phyloP scores from a whole-genome alignment of 2,113 vertebrate genomes.

The Platysteira castanea region DNA sequence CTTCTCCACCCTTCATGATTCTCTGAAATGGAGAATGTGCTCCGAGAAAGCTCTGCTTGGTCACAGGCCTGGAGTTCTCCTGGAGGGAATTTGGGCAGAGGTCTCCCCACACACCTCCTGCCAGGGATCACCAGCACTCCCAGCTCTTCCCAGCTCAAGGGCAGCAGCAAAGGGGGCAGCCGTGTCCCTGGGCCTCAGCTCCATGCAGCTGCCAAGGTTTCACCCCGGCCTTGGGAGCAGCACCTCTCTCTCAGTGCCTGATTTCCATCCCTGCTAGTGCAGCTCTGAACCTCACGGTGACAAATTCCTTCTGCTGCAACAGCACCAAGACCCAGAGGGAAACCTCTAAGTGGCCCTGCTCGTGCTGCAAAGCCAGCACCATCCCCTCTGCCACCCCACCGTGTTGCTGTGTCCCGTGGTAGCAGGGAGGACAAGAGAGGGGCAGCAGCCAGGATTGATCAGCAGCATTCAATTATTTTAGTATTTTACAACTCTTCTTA shows the following conservation, averaged over 20 bases:
- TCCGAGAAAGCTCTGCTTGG: neutral
- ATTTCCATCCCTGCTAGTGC: neutral
- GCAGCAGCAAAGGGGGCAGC: neutral
- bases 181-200: neutral
- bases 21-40: neutral
- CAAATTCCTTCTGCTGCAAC: neutral
- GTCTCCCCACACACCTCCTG: neutral
- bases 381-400: too few species aligned
- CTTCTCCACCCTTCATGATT: neutral
- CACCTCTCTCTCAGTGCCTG: rapidly evolving
- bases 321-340: neutral
- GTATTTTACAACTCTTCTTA: too few species aligned
- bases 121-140: neutral
- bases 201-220: neutral
- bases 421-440: too few species aligned
- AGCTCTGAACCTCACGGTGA: neutral
- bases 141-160: neutral
- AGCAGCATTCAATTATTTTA: too few species aligned
- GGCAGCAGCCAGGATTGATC: too few species aligned
- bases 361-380: neutral
- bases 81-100: neutral
- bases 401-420: too few species aligned
- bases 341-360: neutral
- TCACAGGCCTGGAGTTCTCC: neutral
- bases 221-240: neutral